Percentiles rank a stretch among this genome's conserved stretches.
phyloP scores from a whole-genome alignment of 2,888 invertebrate species.

The Oscheius sp. region DNA sequence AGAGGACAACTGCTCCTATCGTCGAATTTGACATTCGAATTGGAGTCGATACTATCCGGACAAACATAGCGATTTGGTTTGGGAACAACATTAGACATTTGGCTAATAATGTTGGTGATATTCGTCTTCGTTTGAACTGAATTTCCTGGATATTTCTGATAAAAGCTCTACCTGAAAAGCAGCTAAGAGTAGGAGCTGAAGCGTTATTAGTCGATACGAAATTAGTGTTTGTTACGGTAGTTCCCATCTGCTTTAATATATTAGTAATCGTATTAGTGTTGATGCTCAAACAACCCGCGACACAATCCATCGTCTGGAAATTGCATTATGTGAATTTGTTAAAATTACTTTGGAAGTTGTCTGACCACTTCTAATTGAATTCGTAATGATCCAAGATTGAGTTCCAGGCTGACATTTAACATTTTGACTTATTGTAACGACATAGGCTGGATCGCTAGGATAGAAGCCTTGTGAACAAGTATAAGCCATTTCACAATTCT shows the following conservation, averaged over 20 bases:
- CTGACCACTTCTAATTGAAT: neutral
- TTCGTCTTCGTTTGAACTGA: too few species aligned
- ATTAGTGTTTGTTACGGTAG: neutral
- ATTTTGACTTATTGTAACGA: neutral
- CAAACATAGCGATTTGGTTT: neutral
- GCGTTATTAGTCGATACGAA: neutral
- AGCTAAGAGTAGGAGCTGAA: neutral
- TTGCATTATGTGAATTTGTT: neutral
- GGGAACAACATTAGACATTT: neutral
- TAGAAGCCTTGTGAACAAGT: neutral
- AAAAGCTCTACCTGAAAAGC: neutral
- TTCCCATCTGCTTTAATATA: neutral
- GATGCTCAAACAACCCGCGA: neutral
- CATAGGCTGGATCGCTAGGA: neutral
- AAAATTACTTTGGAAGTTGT: neutral
- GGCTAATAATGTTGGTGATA: neutral
- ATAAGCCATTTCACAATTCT: neutral
- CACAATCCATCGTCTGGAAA: neutral
- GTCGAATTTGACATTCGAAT: neutral
- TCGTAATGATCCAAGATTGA: neutral
- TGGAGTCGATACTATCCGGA: neutral
- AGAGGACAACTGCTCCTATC: neutral
- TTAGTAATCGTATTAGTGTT: neutral
- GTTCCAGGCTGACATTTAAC: neutral
- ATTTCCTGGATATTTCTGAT: too few species aligned